These are phyloP conservation scores for Meloe dianella DNA, from an alignment of 2,888 invertebrate species.

Conservation along the genomic window DNA sequence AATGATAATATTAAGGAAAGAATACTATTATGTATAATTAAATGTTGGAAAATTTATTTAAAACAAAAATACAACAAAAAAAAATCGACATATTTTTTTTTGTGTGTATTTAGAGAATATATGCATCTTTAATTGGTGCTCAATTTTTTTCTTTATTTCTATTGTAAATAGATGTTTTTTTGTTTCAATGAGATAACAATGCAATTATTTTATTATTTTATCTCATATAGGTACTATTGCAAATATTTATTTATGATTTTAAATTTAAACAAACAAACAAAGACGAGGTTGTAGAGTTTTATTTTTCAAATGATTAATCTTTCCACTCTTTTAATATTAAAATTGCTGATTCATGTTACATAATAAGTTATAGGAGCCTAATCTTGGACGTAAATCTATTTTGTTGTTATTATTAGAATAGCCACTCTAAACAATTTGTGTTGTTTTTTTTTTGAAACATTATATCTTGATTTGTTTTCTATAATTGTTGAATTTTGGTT, in stretches of 20 bases:
- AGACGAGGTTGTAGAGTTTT: background rate
- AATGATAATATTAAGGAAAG: too few species aligned
- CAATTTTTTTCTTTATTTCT: background rate
- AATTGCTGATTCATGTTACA: constrained; percentile 25
- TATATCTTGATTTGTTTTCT: background rate
- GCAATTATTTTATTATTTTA: background rate
- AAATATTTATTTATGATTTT: constrained; percentile 13
- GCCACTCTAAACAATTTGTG: constrained; percentile 28
- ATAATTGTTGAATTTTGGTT: background rate
- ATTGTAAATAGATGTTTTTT: background rate
- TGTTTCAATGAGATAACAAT: background rate
- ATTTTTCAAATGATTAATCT: background rate
- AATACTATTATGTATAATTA: constrained; percentile 3
- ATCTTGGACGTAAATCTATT: constrained; percentile 25
- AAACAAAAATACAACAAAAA: too few species aligned
- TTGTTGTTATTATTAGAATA: constrained; percentile 1
- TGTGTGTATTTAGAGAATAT: background rate
- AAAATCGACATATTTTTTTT: background rate
- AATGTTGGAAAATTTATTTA: background rate
- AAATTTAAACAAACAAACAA: too few species aligned
- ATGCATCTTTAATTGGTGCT: constrained; percentile 7
- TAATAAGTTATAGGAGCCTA: constrained; percentile 31
- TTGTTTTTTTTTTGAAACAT: too few species aligned
- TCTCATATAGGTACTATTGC: constrained; percentile 13
- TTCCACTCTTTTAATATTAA: background rate